phyloP scores from a whole-genome alignment of 2,888 invertebrate genomes.

The Nemotelus pantherinus region DNA sequence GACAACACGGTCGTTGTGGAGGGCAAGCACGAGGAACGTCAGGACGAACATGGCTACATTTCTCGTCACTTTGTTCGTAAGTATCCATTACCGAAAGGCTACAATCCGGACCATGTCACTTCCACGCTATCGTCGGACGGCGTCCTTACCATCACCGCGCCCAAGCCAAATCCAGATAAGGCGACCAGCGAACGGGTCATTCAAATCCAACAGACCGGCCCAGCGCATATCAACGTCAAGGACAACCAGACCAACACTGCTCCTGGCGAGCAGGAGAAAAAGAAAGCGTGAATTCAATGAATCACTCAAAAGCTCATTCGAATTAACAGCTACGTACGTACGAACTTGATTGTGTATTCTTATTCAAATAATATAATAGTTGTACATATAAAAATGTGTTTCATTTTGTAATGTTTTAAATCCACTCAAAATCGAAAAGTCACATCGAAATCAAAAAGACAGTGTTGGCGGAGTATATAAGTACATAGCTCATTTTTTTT shows the following conservation, averaged over 20 bases:
- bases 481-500: too few relatives aligned
- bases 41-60: conserved; percentile 76
- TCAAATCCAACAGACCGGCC: conserved; percentile 71
- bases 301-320: too few relatives aligned
- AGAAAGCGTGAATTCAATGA: background rate
- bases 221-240: conserved; percentile 52
- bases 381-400: too few relatives aligned
- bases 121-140: conserved; percentile 81
- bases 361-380: too few relatives aligned
- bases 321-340: too few relatives aligned
- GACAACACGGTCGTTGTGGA: conserved; percentile 77
- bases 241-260: background rate
- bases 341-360: too few relatives aligned
- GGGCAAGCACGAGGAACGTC: conserved; percentile 79
- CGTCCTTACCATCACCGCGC: conserved; percentile 74
- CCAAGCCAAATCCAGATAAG: conserved; percentile 61
- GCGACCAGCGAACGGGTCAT: conserved; percentile 66
- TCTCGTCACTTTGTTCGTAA: conserved; percentile 78
- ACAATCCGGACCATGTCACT: conserved; percentile 76
- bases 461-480: too few relatives aligned
- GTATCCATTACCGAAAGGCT: conserved; percentile 79
- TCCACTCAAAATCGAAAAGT: too few relatives aligned
- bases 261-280: background rate
- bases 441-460: too few relatives aligned
- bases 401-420: too few relatives aligned